A percentile compares a stretch with the other conserved stretches of the same genome.
phyloP scores from a whole-genome alignment of 2,113 vertebrate genomes.

The Corynorhinus townsendii region DNA sequence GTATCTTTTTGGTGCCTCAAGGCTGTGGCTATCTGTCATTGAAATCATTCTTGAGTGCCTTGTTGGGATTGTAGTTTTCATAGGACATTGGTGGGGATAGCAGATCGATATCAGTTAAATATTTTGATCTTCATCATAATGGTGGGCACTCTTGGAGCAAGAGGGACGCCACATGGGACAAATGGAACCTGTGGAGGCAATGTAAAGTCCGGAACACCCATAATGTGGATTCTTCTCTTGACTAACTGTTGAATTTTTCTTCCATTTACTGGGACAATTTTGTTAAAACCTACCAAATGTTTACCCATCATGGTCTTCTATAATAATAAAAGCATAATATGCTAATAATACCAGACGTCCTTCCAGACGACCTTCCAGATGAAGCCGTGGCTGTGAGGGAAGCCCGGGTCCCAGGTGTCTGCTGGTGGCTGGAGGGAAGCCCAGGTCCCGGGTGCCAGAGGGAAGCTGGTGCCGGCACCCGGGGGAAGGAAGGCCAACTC shows the following conservation, averaged over 20 bases:
- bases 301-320: neutral
- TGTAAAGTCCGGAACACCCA: neutral
- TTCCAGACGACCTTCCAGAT: too few relatives aligned
- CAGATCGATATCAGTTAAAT: neutral
- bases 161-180: neutral
- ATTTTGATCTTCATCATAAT: neutral
- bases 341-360: too few relatives aligned
- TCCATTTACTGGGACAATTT: neutral
- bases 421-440: too few relatives aligned
- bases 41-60: neutral
- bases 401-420: too few relatives aligned
- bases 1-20: neutral
- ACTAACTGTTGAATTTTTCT: neutral
- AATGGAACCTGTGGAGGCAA: neutral
- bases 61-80: neutral
- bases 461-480: too few relatives aligned
- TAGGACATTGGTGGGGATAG: neutral
- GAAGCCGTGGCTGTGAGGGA: too few relatives aligned
- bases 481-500: too few relatives aligned
- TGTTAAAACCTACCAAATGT: neutral
- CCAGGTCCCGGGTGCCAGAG: too few relatives aligned
- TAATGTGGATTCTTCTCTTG: neutral
- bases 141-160: neutral
- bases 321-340: too few relatives aligned
- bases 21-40: neutral